A percentile compares a stretch with the other conserved stretches of the same genome.
These are phyloP conservation scores for Takifugu ocellatus DNA, from an alignment of 2,797 vertebrate species.

Conservation along the genomic window DNA sequence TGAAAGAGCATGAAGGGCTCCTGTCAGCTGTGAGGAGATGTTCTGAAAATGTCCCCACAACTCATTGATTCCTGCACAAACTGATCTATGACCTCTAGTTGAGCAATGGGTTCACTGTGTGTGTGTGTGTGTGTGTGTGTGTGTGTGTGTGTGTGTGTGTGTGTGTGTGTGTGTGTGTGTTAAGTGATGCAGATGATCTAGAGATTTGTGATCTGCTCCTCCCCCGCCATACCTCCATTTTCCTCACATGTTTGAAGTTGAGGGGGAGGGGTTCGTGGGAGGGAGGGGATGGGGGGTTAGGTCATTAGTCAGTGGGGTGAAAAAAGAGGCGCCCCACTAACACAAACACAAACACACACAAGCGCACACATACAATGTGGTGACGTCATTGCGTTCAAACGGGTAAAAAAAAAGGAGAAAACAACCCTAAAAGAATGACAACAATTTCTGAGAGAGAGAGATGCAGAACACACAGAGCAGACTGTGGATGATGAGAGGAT, in stretches of 20 bases:
- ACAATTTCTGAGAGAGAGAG: background rate
- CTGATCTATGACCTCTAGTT: slow-evolving; percentile 13
- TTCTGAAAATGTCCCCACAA: background rate
- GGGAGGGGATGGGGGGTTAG: slow-evolving; percentile 31
- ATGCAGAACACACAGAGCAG: background rate
- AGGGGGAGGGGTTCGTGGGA: background rate
- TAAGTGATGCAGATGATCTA: slow-evolving; percentile 58
- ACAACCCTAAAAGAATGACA: background rate
- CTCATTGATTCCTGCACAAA: background rate
- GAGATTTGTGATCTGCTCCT: slow-evolving; percentile 47
- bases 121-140: slow-evolving; percentile 12
- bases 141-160: slow-evolving; percentile 12
- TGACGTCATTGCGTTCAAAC: no score
- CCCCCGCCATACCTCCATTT: slow-evolving; percentile 43
- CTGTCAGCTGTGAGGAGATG: no score
- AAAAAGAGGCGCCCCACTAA: slow-evolving; percentile 23
- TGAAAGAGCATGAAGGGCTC: no score
- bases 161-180: slow-evolving; percentile 14
- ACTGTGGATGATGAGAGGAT: background rate
- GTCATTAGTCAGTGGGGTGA: slow-evolving; percentile 61
- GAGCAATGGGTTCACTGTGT: slow-evolving; percentile 31
- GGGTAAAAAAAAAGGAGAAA: background rate
- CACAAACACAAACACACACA: slow-evolving; percentile 15
- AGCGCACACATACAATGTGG: background rate
- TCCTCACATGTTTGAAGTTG: slow-evolving; percentile 26